A percentile compares a stretch with the other conserved stretches of the same genome.
Evolutionary conservation across 2,888 invertebrate genomes (phyloP).

Genomic region (Drosophila mayaguana): DNA sequence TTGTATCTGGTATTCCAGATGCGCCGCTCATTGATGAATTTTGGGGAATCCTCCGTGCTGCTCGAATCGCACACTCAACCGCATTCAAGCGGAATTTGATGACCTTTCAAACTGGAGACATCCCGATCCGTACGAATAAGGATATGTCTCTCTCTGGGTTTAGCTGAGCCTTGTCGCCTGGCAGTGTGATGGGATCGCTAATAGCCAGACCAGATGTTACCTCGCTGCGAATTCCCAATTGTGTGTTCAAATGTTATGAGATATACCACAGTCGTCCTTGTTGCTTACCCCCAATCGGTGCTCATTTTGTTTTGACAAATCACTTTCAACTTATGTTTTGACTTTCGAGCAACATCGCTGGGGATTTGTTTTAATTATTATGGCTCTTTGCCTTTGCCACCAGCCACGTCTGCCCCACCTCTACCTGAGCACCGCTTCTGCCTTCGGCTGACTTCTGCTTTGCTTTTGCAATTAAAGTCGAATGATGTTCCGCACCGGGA

Average conservation of each 20-base stretch:
- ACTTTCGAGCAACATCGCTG: constrained; percentile 51
- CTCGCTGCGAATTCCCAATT: constrained; percentile 41
- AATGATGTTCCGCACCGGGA: constrained; percentile 18
- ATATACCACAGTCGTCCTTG: constrained; percentile 9
- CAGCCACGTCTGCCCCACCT: not conserved
- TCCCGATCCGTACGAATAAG: no score
- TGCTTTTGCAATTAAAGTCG: constrained; percentile 28
- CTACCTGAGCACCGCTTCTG: not conserved
- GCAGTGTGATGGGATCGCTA: not conserved
- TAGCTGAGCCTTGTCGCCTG: no score
- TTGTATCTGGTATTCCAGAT: no score
- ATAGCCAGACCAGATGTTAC: constrained; percentile 14
- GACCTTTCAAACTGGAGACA: no score
- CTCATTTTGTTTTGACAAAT: constrained; percentile 68
- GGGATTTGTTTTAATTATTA: constrained; percentile 68
- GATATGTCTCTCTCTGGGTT: no score
- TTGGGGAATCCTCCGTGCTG: no score
- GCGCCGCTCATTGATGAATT: no score
- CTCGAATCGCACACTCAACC: no score
- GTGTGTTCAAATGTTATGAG: constrained; percentile 44
- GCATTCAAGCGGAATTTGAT: no score
- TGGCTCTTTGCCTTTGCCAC: constrained; percentile 15
- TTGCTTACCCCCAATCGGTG: not conserved
- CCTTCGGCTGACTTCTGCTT: not conserved
- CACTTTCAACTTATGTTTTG: constrained; percentile 68